Base-by-base conservation (phyloP, 2,113 vertebrate genomes). In the Camelus dromedarius region DNA sequence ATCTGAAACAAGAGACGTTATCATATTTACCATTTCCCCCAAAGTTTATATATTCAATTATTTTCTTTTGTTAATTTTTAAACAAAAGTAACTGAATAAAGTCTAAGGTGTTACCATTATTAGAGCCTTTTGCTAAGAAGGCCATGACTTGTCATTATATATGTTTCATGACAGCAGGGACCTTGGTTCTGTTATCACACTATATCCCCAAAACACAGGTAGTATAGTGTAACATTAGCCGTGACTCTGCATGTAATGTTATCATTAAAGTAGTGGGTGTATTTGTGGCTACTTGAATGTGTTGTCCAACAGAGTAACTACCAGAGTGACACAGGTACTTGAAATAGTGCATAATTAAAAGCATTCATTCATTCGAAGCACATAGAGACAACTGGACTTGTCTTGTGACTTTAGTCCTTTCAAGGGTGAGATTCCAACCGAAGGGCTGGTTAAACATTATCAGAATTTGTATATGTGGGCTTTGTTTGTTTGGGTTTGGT, bases 361-460 rank as follows among this genome's bases (percentile, higher is more conserved):
- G 54, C 67, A 82, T 58, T 66, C 79, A 75, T 95, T 81, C 84
- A 94, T 73, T 96, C 75, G 89, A 73, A 97, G 28, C 64, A 73
- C 69, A 69, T 38, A 1, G 16, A 85, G 54, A 87, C 69, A 87
- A 76, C 48, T 32, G 85, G 18, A 94, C 28, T 62, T 92, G 72
- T 82, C 84, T 75, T 56, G 35, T 80, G 90, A 91, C 86, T 96
- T 89, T 64, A 84, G 60, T 95, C 60, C 42, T 91, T 89, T 76
- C 16, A 76, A 93, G 69, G 13, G 46, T 93, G 85, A 97, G 52
- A 64, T 79, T 66, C 20, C 82, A 79, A 38, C 48, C 69, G 75
- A 66, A 73, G 64, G 35, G 80, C 84, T 66, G 30, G 75, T 91
- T 76, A 93, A 87, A 87, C 48, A 67, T 77, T 86, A 93, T 77